Base-by-base conservation (phyloP, 2,888 invertebrate genomes). In the Agrilus cyanescens region DNA sequence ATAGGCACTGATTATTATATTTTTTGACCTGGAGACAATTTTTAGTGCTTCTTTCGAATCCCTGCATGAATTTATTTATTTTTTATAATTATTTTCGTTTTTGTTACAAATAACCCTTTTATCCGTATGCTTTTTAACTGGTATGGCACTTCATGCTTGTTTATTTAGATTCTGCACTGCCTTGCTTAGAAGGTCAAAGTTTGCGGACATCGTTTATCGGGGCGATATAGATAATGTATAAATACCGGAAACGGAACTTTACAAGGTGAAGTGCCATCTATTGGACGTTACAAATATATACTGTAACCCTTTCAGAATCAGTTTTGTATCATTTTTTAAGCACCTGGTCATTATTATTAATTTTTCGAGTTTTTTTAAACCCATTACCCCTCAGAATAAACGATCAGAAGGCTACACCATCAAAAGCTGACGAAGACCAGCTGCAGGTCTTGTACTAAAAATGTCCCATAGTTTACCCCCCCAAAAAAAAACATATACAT, bases 121-220 rank as follows among this genome's bases (percentile, higher is more conserved):
- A 3, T 25, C 25, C 25, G 25, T 25, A 10, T 8, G 25, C 25
- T 25, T 25, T 25, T 10, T 25, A 25, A 25, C 42, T 56, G 66
- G 66, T 63, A 65, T 66, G 66, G 66, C 66, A 58, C 65, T 66
- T 66, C 66, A 62, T 65, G 63, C 63, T 59, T 58, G 50, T 49
- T 42, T 32, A 37, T 10, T 14, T 16, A 41, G 18, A 29, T 45
- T 43, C 39, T 36, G 20, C 39, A 32, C 20, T 45, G 13, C 46
- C 45, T 48, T 48, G 46, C 48, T 25, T 25, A 10, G 25, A 33
- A 12, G 10, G 15, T 15, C n/a, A 14, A 33, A 10, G 8, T 2
- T 8, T 10, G 10, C 8, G 25, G 25, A 4, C 25, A 25, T 10
- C 8, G 25, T 25, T 25, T 18, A 25, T 10, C 25, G 25, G 25